Base-by-base conservation (phyloP, 2,113 vertebrate genomes). In the Mormoops blainvillei region DNA sequence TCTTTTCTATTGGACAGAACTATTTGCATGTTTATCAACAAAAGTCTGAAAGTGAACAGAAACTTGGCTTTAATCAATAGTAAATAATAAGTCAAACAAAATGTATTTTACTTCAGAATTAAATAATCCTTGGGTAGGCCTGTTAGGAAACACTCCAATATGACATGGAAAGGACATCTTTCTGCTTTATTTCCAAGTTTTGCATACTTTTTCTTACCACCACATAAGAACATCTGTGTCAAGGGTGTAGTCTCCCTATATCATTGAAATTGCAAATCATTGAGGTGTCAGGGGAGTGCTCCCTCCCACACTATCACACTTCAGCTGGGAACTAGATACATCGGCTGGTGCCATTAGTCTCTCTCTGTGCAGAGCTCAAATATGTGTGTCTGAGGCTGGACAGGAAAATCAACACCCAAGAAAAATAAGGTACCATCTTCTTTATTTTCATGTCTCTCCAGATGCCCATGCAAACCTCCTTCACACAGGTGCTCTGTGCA, bases 351-450 rank as follows among this genome's bases (percentile, higher is more conserved):
- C 22, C 61, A 36, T 88, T 68, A 81, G 52, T 52, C 4, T 84
- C 58, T 93, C 22, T 76, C n/a, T 87, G 24, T 73, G 26, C 26
- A 45, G 83, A 58, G 33, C n/a, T 90, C 54, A 83, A 58, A 58
- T 58, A 63, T 36, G 36, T 91, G 16, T 82, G 24, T 94, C 73
- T 28, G 78, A 91, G 67, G 54, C 78, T 82, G 36, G 52, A 56
- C 86, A 97, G 67, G 71, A 68, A 96, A 93, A 91, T 82, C 78
- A 94, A 82, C 63, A 91, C 22, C 67, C 82, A 94, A 68, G 54
- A 91, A 95, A 96, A 83, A 67, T 73, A 92, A 94, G 52, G 73
- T 88, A 26, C 41, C n/a, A 54, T 84, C 61, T 63, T 90, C 58
- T 95, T 86, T 77, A 95, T 87, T 95, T 96, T 94, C 73, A 76